These are phyloP conservation scores for Selene dorsalis DNA, from an alignment of 2,797 vertebrate species.

Conservation along the genomic window DNA sequence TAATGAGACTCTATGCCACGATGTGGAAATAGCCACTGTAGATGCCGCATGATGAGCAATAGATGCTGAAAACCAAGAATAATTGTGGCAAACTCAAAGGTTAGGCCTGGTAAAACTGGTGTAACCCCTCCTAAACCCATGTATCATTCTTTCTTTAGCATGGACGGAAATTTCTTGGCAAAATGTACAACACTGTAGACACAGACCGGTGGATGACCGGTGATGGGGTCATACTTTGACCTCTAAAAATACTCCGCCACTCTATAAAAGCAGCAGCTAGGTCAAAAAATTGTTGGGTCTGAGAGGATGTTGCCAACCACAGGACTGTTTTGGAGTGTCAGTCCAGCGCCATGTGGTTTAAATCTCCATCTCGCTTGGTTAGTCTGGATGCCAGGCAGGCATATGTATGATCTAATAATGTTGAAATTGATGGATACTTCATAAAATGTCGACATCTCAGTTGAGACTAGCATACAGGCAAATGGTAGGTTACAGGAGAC, in stretches of 20 bases:
- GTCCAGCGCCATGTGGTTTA: slow-evolving; percentile 69
- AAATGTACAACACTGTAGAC: slow-evolving; percentile 9
- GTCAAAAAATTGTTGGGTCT: slow-evolving; percentile 58
- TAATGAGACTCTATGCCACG: neutral
- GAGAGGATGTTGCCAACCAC: slow-evolving; percentile 63
- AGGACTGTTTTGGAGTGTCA: slow-evolving; percentile 60
- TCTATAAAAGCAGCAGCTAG: slow-evolving; percentile 45
- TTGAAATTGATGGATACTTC: slow-evolving; percentile 71
- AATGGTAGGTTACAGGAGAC: slow-evolving; percentile 70
- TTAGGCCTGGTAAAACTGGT: neutral
- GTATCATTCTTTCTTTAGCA: neutral
- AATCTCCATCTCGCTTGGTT: slow-evolving; percentile 66
- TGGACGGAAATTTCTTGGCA: slow-evolving; percentile 17
- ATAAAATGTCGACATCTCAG: slow-evolving; percentile 64
- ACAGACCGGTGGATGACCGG: slow-evolving; percentile 48
- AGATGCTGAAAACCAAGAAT: neutral
- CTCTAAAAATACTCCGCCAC: slow-evolving; percentile 45
- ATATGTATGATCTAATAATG: slow-evolving; percentile 67
- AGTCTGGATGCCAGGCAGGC: slow-evolving; percentile 51
- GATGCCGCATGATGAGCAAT: neutral
- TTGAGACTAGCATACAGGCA: slow-evolving; percentile 33
- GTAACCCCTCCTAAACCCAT: neutral
- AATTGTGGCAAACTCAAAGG: slow-evolving; percentile 6
- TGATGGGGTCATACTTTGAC: slow-evolving; percentile 27
- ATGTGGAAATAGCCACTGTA: slow-evolving; percentile 6